phyloP scores from a whole-genome alignment of 2,797 vertebrate genomes.

The Oreonectes daqikongensis region DNA sequence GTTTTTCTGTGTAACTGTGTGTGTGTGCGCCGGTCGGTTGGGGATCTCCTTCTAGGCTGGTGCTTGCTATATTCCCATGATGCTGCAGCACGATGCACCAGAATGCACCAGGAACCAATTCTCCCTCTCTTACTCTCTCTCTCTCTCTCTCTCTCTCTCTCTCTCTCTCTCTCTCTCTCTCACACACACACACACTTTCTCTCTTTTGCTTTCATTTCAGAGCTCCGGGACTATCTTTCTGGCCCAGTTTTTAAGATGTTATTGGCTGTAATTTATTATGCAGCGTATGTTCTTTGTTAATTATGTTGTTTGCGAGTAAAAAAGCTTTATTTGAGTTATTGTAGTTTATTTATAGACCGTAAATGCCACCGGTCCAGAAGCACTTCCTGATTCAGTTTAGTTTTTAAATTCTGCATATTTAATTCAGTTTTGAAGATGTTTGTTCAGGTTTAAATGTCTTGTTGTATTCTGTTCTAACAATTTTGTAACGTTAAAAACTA shows the following conservation, averaged over 20 bases:
- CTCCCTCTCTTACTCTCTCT: conserved; percentile 29
- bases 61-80: conserved; percentile 69
- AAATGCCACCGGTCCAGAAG: too few relatives aligned
- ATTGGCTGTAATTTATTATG: conserved; percentile 58
- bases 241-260: not conserved
- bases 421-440: too few relatives aligned
- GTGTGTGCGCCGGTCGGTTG: conserved; percentile 20
- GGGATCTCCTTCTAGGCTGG: conserved; percentile 63
- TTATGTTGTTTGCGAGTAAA: conserved; percentile 1
- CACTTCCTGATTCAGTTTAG: too few relatives aligned
- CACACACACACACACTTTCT: not conserved
- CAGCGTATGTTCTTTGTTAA: conserved; percentile 34
- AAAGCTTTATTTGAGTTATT: conserved; percentile 12
- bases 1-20: conserved; percentile 4
- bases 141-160: conserved; percentile 27
- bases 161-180: conserved; percentile 20
- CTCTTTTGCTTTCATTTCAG: conserved; percentile 22
- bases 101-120: conserved; percentile 69
- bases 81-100: conserved; percentile 77
- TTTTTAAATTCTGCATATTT: too few relatives aligned
- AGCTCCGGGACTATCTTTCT: conserved; percentile 44
- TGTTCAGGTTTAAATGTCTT: too few relatives aligned
- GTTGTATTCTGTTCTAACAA: too few relatives aligned
- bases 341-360: not conserved
- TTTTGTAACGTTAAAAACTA: too few relatives aligned